phyloP scores from a whole-genome alignment of 2,113 vertebrate species.

The Rhabdomys dilectus region DNA sequence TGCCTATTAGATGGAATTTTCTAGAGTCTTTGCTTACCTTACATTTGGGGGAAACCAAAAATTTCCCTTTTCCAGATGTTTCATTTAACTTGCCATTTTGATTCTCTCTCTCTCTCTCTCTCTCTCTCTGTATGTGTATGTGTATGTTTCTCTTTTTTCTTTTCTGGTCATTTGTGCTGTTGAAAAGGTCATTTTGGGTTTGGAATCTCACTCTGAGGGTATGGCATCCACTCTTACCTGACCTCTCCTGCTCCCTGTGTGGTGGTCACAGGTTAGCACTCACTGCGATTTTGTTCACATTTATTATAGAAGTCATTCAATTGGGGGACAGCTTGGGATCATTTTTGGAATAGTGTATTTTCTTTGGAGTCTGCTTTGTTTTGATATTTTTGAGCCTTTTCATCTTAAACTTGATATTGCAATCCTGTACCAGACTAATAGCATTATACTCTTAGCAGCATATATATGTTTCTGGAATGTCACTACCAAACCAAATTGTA shows the following conservation, averaged over 20 bases:
- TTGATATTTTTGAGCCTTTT: slow-evolving; percentile 14
- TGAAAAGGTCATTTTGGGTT: slow-evolving; percentile 73
- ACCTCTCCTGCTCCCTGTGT: slow-evolving; percentile 24
- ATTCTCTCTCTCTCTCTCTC: background rate
- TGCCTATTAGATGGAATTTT: background rate
- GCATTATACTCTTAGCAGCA: background rate
- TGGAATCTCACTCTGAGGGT: slow-evolving; percentile 54
- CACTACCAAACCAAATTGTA: background rate
- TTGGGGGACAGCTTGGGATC: background rate
- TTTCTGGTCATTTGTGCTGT: slow-evolving; percentile 62
- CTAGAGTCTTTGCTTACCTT: slow-evolving; percentile 52
- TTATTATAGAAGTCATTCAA: background rate
- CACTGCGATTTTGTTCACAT: slow-evolving; percentile 24
- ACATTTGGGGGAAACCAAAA: slow-evolving; percentile 45
- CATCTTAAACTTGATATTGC: background rate
- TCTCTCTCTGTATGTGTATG: background rate
- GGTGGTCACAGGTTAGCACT: background rate
- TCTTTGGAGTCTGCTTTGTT: slow-evolving; percentile 32
- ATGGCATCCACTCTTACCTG: slow-evolving; percentile 40
- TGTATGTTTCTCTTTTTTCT: background rate
- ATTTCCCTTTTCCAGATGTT: slow-evolving; percentile 54
- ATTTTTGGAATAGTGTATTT: slow-evolving; percentile 34
- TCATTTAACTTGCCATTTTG: slow-evolving; percentile 62
- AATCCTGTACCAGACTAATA: background rate
- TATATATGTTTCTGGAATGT: background rate